Evolutionary conservation across 2,113 vertebrate species (phyloP).

Genomic region (Electrona antarctica): DNA sequence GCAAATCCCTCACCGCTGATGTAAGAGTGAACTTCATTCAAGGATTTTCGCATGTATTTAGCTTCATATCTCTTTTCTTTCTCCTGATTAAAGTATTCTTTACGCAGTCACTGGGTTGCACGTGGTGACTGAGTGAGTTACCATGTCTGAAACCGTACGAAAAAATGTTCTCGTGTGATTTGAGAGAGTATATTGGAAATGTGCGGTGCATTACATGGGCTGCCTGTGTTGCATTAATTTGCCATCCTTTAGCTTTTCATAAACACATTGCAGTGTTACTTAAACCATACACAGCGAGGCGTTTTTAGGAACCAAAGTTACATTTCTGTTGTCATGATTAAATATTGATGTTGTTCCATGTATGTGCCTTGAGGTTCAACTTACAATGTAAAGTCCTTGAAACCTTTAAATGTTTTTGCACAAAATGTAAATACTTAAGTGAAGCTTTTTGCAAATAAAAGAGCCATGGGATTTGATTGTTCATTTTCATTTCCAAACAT

Average conservation of each 20-base stretch:
- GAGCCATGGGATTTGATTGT: conserved; percentile 78
- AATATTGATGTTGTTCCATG: conserved; percentile 83
- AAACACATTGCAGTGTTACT: conserved; percentile 44
- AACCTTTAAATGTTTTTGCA: conserved; percentile 87
- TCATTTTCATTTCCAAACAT: conserved; percentile 32
- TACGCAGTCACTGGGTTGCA: conserved; percentile 19
- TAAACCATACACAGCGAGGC: conserved; percentile 54
- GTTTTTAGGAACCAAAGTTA: conserved; percentile 83
- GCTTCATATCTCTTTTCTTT: conserved; percentile 40
- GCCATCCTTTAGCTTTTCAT: conserved; percentile 44
- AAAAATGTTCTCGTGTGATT: conserved; percentile 20
- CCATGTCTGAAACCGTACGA: not conserved
- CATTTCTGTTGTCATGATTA: conserved; percentile 77
- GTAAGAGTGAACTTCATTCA: conserved; percentile 47
- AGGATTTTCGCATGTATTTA: conserved; percentile 66
- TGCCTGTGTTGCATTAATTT: conserved; percentile 20
- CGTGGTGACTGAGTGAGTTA: conserved; percentile 2
- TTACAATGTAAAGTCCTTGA: conserved; percentile 86
- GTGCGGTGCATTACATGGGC: conserved; percentile 64
- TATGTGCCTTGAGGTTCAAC: conserved; percentile 87
- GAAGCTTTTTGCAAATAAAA: conserved; percentile 84
- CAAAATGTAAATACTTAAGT: conserved; percentile 85
- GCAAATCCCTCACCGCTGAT: conserved; percentile 47
- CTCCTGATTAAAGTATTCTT: not conserved
- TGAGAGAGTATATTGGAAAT: conserved; percentile 26